Evolutionary conservation across 2,888 invertebrate genomes (phyloP), one percentile per base, ranked within the genome.

Genomic region (Ernsta delagoae): DNA sequence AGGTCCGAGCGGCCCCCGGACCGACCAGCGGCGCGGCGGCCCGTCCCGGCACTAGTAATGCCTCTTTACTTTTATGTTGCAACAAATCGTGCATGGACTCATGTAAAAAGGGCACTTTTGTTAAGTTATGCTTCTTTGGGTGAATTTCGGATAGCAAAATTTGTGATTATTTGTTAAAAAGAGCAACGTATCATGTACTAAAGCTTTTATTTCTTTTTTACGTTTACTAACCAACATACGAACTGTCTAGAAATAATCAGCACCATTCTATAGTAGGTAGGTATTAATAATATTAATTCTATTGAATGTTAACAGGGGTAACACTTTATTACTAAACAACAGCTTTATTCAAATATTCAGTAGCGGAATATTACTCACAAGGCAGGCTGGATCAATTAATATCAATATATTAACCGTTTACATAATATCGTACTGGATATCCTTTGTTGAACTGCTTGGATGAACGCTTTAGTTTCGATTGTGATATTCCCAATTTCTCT

Each of bases 291-390:
- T 24, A 24, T 24, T 24, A 24, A 3, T 24, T 24, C 24, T 24
- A 24, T 24, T 24, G 3, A 1, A 24, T 1, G 24, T 24, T 24
- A 24, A 24, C 24, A 24, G 24, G 24, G 24, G 24, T n/a, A n/a
- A 3, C 3, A 1, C 24, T 24, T 24, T 24, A 24, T 24, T 24
- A 24, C 24, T 1, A 24, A 24, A 24, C 24, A 9, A 7, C 0
- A 7, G 24, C 6, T 5, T 24, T 54, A 16, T 9, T 31, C 9
- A 31, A 6, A 24, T 11, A 11, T 31, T 24, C 3, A 9, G 12
- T 54, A 16, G 54, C 54, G 34, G 2, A 9, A 31, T 54, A 54
- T 54, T 54, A 54, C 12, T 54, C 54, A 54, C 24, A 54, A n/a
- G 7, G 24, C 31, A 34, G 9, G 8, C 1, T 8, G 41, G 45